These are phyloP conservation scores for Mythimna lalbum DNA, from an alignment of 2,888 invertebrate species.

Conservation along the genomic window DNA sequence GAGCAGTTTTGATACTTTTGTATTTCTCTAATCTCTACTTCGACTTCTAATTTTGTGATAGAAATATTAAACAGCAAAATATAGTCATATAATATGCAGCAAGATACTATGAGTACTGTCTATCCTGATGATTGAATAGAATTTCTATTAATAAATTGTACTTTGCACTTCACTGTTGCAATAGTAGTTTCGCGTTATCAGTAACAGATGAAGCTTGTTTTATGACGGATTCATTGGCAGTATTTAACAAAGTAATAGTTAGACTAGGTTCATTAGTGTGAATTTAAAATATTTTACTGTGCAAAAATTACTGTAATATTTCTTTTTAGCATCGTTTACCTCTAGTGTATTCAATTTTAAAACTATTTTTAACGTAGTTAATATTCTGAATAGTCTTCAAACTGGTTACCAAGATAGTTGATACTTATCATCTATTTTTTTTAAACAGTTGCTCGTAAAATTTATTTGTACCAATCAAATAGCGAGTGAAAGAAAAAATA, in stretches of 20 bases:
- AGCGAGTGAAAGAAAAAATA: neutral
- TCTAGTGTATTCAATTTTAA: neutral
- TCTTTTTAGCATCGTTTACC: neutral
- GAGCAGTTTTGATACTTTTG: conserved; percentile 7
- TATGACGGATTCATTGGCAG: neutral
- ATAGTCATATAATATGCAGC: neutral
- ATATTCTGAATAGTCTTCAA: neutral
- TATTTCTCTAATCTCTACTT: neutral
- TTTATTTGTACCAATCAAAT: neutral
- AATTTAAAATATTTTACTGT: neutral
- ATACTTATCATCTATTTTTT: neutral
- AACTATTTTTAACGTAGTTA: neutral
- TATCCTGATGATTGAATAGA: neutral
- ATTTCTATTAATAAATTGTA: conserved; percentile 16
- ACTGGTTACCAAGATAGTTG: neutral
- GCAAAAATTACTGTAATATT: neutral
- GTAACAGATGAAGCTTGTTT: conserved; percentile 17
- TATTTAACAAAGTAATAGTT: neutral
- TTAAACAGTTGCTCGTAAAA: neutral
- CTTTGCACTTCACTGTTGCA: conserved; percentile 19
- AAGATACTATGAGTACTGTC: neutral
- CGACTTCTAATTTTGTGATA: neutral
- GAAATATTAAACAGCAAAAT: neutral
- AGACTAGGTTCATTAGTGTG: neutral
- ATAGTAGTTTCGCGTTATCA: conserved; percentile 4